Percentiles rank a stretch among this genome's conserved stretches.
phyloP scores from a whole-genome alignment of 1,140 invertebrate genomes.

The Drosophila lowei region DNA sequence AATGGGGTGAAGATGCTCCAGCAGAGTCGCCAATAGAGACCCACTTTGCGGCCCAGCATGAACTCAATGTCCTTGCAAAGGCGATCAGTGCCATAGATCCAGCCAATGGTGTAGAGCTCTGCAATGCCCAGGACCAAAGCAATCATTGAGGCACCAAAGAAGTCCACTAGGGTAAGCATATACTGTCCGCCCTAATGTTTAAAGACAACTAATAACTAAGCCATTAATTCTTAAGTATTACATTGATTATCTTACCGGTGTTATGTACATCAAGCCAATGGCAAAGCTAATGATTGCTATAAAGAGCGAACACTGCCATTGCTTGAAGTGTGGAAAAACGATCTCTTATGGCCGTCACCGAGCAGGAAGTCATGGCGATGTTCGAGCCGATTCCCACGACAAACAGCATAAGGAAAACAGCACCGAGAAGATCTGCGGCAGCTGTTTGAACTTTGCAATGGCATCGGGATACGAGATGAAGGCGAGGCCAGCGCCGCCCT shows the following conservation, averaged over 20 bases:
- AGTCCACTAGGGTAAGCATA: conserved; percentile 90
- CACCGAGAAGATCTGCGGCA: conserved; percentile 93
- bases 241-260: conserved; percentile 85
- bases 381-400: conserved; percentile 91
- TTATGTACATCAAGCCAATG: conserved; percentile 89
- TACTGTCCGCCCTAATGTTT: conserved; percentile 89
- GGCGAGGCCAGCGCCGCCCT: conserved; percentile 89
- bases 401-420: conserved; percentile 95
- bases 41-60: conserved; percentile 89
- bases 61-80: conserved; percentile 87
- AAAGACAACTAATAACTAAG: neutral
- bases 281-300: conserved; percentile 86
- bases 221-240: neutral
- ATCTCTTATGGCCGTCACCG: conserved; percentile 89
- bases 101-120: conserved; percentile 87
- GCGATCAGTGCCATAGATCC: conserved; percentile 89
- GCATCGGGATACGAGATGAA: conserved; percentile 96
- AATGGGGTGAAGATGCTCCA: conserved; percentile 91
- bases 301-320: conserved; percentile 85
- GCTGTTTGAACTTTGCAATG: conserved; percentile 90
- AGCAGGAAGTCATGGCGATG: conserved; percentile 87
- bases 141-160: conserved; percentile 89
- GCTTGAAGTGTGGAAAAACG: conserved; percentile 86
- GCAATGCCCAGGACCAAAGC: conserved; percentile 87
- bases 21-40: conserved; percentile 91